Conservation (phyloP, 2,797 vertebrate species). For the Knipowitschia caucasica region DNA sequence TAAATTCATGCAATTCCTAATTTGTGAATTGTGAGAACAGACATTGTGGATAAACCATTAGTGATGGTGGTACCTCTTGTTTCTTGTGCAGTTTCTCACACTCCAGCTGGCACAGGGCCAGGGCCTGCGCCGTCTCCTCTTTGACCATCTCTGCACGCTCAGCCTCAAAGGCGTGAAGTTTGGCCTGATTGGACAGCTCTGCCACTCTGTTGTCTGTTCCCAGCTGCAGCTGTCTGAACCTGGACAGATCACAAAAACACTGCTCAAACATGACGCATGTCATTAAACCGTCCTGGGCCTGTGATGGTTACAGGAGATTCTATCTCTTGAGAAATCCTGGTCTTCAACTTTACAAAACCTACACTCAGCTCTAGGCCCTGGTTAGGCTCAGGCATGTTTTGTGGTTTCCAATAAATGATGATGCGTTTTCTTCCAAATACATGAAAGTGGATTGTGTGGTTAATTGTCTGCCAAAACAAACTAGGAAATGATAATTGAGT, state of each 20-base stretch:
- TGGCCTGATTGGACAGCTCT: constrained; percentile 89
- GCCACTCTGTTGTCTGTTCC: constrained; percentile 85
- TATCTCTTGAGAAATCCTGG: constrained; percentile 3
- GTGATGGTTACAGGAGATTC: neutral
- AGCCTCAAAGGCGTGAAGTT: constrained; percentile 90
- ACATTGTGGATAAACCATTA: no score
- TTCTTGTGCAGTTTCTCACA: constrained; percentile 98
- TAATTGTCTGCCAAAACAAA: constrained; percentile 9
- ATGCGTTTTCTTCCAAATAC: neutral
- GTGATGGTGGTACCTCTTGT: constrained; percentile 88
- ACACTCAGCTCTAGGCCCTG: constrained; percentile 4
- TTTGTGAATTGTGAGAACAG: no score
- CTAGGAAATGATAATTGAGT: constrained; percentile 9
- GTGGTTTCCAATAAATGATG: constrained; percentile 18
- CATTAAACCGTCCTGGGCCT: neutral
- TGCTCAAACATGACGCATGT: constrained; percentile 11
- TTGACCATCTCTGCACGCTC: constrained; percentile 90
- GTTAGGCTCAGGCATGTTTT: constrained; percentile 26
- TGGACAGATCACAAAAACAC: constrained; percentile 40
- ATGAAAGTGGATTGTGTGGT: constrained; percentile 4
- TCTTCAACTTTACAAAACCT: constrained; percentile 3
- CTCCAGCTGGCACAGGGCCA: constrained; percentile 91
- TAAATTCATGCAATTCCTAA: no score
- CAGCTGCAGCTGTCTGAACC: constrained; percentile 89
- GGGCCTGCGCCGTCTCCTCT: constrained; percentile 87